Conservation (phyloP, 2,888 invertebrate species). For the Lottia gigantea region DNA sequence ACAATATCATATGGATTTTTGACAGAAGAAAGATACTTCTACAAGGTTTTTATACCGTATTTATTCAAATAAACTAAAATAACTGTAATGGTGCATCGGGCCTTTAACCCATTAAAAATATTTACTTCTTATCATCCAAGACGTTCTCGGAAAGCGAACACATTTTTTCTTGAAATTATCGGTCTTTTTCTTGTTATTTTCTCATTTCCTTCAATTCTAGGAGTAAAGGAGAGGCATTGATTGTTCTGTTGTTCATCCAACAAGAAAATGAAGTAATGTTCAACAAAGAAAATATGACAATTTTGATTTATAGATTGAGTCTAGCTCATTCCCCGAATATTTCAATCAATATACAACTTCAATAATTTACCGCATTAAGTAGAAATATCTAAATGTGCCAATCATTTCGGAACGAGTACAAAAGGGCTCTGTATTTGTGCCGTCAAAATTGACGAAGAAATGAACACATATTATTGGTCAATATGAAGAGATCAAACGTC, state of each 20-base stretch:
- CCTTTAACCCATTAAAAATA: no score
- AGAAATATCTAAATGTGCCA: constrained; percentile 10
- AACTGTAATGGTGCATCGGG: no score
- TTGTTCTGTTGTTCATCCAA: constrained; percentile 10
- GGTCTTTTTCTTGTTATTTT: constrained; percentile 10
- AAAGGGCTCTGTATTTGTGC: constrained; percentile 2
- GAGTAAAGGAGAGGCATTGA: constrained; percentile 4
- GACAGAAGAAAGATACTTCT: no score
- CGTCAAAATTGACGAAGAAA: constrained; percentile 2
- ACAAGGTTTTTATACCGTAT: no score
- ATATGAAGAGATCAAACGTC: not conserved
- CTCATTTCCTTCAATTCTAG: constrained; percentile 7
- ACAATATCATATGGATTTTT: no score
- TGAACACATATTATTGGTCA: constrained; percentile 8
- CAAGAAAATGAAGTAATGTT: constrained; percentile 11
- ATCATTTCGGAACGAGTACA: not conserved
- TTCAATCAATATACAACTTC: constrained; percentile 2
- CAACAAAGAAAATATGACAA: constrained; percentile 10
- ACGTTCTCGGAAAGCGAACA: no score
- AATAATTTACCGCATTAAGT: constrained; percentile 5
- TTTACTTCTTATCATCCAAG: no score
- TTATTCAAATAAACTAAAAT: no score
- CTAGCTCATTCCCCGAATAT: constrained; percentile 7
- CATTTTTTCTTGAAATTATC: not conserved
- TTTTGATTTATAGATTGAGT: constrained; percentile 9